phyloP scores from a whole-genome alignment of 1,140 invertebrate genomes.

The Trichonephila clavata region DNA sequence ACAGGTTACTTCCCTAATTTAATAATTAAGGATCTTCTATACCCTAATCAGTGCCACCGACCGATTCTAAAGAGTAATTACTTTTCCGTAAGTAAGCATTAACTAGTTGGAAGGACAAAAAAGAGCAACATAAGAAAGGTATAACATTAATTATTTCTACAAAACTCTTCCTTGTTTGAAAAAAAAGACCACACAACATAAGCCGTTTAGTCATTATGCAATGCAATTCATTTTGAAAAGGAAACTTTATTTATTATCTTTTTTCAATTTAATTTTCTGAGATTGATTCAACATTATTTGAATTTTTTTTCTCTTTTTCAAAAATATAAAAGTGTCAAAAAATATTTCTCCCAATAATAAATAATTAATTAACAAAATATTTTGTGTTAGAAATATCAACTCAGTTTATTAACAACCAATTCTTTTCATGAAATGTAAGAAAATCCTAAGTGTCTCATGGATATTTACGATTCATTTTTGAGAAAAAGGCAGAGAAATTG shows the following conservation, averaged over 20 bases:
- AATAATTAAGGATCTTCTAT: conserved; percentile 40
- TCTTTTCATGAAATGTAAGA: no score
- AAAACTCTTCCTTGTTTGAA: neutral
- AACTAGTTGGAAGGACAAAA: neutral
- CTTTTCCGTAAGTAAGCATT: conserved; percentile 41
- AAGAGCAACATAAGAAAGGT: neutral
- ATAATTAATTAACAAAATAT: no score
- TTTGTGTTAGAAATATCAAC: no score
- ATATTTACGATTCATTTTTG: no score
- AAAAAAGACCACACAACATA: conserved; percentile 5
- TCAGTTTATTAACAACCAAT: no score
- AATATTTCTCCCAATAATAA: no score
- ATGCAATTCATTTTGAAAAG: neutral
- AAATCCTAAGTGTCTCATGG: no score
- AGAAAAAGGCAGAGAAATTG: no score
- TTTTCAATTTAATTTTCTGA: neutral
- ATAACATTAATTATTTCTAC: conserved; percentile 34
- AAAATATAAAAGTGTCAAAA: no score
- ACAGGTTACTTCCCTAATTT: conserved; percentile 52
- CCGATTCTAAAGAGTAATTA: neutral
- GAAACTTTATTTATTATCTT: neutral
- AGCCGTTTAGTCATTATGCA: neutral
- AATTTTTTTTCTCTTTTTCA: no score
- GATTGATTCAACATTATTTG: no score
- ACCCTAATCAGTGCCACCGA: conserved; percentile 9